Evolutionary conservation across 2,888 invertebrate genomes (phyloP).

Genomic region (Harmothoe impar): DNA sequence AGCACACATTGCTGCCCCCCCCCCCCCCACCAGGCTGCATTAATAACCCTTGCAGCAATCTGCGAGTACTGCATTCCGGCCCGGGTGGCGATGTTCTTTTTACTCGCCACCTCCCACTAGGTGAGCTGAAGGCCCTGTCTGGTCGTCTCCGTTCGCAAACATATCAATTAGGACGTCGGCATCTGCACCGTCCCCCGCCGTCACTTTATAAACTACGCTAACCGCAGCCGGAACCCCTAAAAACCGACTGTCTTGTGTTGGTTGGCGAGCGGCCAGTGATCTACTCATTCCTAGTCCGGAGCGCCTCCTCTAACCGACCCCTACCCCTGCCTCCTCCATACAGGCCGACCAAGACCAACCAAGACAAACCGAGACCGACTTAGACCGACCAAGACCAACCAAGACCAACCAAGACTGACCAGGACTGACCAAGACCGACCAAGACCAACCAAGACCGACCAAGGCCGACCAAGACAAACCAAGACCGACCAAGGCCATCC

Average conservation of each 20-base stretch:
- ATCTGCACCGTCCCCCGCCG: slow-evolving; percentile 20
- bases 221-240: slow-evolving; percentile 14
- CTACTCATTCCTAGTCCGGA: neutral
- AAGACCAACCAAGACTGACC: too few species aligned
- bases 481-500: too few species aligned
- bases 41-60: slow-evolving; percentile 18
- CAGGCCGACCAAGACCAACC: too few species aligned
- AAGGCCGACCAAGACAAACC: too few species aligned
- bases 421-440: too few species aligned
- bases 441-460: too few species aligned
- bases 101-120: slow-evolving; percentile 26
- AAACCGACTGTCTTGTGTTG: slow-evolving; percentile 16
- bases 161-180: slow-evolving; percentile 34
- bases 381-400: too few species aligned
- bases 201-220: slow-evolving; percentile 14
- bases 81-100: neutral
- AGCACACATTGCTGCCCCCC: neutral
- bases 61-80: neutral
- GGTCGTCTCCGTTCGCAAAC: neutral
- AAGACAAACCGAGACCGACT: too few species aligned
- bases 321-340: neutral
- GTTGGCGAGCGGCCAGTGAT: slow-evolving; percentile 45
- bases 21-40: neutral
- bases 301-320: neutral
- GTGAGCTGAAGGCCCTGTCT: slow-evolving; percentile 6